Evolutionary conservation across 35 echinoderm and acorn worm genomes (phyloP).

Genomic region (Apostichopus californicus): DNA sequence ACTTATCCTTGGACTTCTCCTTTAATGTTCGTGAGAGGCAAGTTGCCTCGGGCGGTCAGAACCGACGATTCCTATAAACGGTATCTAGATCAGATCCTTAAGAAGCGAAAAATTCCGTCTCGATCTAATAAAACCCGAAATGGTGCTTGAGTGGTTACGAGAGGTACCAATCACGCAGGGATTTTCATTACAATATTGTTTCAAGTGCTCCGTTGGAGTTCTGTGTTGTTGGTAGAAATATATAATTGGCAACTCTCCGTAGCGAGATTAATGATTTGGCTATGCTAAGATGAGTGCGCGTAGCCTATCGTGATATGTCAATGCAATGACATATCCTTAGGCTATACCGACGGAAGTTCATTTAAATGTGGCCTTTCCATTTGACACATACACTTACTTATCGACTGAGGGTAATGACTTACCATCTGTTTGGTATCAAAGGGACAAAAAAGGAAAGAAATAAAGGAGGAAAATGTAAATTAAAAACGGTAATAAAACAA

Average conservation of each 20-base stretch:
- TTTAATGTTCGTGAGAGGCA: not conserved
- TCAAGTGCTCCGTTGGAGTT: not conserved
- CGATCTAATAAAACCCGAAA: slow-evolving; percentile 17
- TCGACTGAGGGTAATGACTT: not conserved
- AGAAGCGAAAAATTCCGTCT: slow-evolving; percentile 6
- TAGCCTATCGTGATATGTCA: not conserved
- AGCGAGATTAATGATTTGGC: not conserved
- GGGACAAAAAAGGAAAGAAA: not conserved
- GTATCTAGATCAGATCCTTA: slow-evolving; percentile 38
- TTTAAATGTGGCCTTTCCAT: not conserved
- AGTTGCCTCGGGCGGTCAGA: slow-evolving; percentile 27
- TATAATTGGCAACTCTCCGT: not conserved
- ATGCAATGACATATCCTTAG: not conserved
- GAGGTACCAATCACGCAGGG: not conserved
- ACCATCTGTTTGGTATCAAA: slow-evolving; percentile 1
- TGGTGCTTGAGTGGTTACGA: slow-evolving; percentile 6
- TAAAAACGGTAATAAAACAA: too few relatives aligned
- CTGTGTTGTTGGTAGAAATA: not conserved
- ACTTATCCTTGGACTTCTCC: not conserved
- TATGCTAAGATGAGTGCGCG: not conserved
- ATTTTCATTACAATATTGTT: not conserved
- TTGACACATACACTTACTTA: not conserved
- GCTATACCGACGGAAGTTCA: not conserved
- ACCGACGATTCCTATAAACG: slow-evolving; percentile 2
- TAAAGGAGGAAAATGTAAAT: not conserved